Evolutionary conservation across 2,113 vertebrate genomes (phyloP), one percentile per base, ranked within the genome.

Genomic region (Catharus minimus): DNA sequence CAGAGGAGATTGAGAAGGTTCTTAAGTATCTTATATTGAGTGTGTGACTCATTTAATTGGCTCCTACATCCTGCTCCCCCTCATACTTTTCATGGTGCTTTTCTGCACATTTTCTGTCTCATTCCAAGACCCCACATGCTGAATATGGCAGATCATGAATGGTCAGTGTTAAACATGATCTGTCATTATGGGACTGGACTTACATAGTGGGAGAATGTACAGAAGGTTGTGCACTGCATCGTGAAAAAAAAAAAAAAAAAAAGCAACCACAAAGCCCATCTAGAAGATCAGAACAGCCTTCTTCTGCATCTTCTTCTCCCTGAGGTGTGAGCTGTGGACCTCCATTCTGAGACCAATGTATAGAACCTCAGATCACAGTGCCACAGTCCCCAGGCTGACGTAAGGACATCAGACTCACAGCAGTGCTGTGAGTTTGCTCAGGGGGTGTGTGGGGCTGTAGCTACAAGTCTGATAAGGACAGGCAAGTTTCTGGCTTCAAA

Each of bases 1-100:
- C 38, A 36, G 39, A 71, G 68, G 73, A 92, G 46, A 82, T 28
- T 44, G 82, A 72, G 65, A 52, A 75, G 18, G 33, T 84, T 87
- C 69, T 72, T 60, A 64, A 44, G 44, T 55, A 7, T 68, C 85
- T 90, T 17, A 26, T 46, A 27, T 60, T 57, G 62, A 84, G 10
- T 53, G 27, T 56, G 49, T 93, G 89, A 92, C 50, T 93, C 81
- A 87, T 86, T 90, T 86, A 88, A 68, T 76, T 86, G 55, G 53
- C 43, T 88, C 22, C 62, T 87, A 87, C 62, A 2, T 88, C 65
- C 64, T 77, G 67, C 47, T 89, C 57, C 49, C 57, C 52, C 72
- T 86, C 66, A 84, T 13, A 44, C 4, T 55, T 89, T 89, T 85
- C 21, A 65, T 68, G 26, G 33, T 82, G 28, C 16, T 89, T 91